Base-by-base conservation (phyloP, 2,797 vertebrate genomes). In the Pitangus sulphuratus region DNA sequence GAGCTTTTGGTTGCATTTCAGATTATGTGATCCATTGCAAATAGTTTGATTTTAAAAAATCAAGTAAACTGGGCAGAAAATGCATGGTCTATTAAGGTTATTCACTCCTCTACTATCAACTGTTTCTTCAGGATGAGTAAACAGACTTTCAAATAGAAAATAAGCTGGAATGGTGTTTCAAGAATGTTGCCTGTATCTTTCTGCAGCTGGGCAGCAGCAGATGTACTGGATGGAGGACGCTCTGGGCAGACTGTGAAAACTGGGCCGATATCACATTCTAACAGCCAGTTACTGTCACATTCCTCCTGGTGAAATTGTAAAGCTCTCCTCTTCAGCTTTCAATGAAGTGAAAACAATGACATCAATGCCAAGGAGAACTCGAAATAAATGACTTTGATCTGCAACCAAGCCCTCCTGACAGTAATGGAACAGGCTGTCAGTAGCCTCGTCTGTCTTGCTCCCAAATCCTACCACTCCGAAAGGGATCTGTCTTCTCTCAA, bases 251-350 rank as follows among this genome's bases (percentile, higher is more conserved):
- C 56, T 24, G 30, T 25, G 48, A 91, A 45, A 61, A 21, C 3
- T 53, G 53, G 53, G 57, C 50, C 76, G 57, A 44, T 6, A 75
- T 30, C 30, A 15, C 37, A 11, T 88, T 56, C 60, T 68, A 70
- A 42, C 26, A 77, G 47, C 16, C 37, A 35, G 42, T 17, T 31
- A 35, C 53, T 60, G 57, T 15, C 0, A 0, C 35, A 69, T 33
- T 15, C 35, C 45, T 79, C 57, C 19, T 2, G 1, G 20, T 53
- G 35, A 65, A 81, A 60, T 24, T n/a, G 42, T 48, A 79, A 81
- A 65, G 45, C 13, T 86, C 42, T 71, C 50, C n/a, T 26, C 47
- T 60, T 78, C 24, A 50, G 31, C 42, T 79, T 76, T 57, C 58
- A 61, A 2, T 10, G 40, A 20, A 33, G 65, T 37, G 47, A 57